Evolutionary conservation across 1,140 invertebrate species (phyloP), one percentile per base, ranked within the genome.

Genomic region (Pteromalus puparum): DNA sequence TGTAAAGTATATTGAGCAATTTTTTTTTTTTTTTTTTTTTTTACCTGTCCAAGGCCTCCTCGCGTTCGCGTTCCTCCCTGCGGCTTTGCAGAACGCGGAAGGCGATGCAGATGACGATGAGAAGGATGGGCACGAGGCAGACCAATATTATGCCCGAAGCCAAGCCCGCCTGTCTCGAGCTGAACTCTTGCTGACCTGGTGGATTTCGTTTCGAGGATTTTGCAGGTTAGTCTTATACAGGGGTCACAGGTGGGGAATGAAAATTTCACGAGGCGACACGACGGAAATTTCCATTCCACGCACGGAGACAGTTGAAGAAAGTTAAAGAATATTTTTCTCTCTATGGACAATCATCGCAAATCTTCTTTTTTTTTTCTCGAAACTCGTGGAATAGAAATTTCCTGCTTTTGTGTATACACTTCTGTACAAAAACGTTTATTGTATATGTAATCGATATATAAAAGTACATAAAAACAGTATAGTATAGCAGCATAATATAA

Each of bases 161-260:
- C n/a, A 96, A 93, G 30, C 96, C 96, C 3, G 96, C 95, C 87
- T 96, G 95, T 65, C 96, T 94, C 5, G 95, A 94, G 48, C 96
- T 96, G 89, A 96, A 96, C 91, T 97, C 96, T 90, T 97, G 95
- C 86, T 96, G 94, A 90, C 96, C 96, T 97, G 92, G 85, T 86
- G 83, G 65, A 79, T 85, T 80, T 70, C 65, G 6, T 42, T 42
- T 74, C 21, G 53, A 61, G 48, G 13, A 1, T 18, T 24, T 48
- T 3, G 24, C n/a, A 15, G 38, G 7, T 38, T 67, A 75, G 34
- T 70, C 34, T 7, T 70, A 13, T 73, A 9, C 34, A 15, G 26
- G 42, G 65, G 53, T 85, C 38, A 73, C 67, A 65, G 30, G 38
- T 73, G 68, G 53, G 87, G 85, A 90, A 89, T 90, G 89, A 87